A percentile compares a stretch with the other conserved stretches of the same genome.
phyloP scores from a whole-genome alignment of 2,888 invertebrate genomes.

The Scelioninae gen. 1 region DNA sequence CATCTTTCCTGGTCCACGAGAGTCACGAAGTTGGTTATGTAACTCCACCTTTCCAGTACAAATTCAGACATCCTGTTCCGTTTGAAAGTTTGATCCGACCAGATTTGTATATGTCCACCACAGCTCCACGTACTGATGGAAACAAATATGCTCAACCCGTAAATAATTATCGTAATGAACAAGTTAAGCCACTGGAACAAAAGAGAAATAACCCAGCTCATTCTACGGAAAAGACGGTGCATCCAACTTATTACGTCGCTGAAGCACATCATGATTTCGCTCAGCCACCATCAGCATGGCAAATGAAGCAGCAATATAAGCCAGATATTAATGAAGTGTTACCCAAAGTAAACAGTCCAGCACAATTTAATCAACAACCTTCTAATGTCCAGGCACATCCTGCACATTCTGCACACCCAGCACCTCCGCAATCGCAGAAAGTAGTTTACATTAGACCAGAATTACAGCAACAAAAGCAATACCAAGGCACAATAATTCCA shows the following conservation, averaged over 20 bases:
- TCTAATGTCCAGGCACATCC: constrained; percentile 69
- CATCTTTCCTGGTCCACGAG: constrained; percentile 81
- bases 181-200: constrained; percentile 49
- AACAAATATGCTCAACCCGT: constrained; percentile 72
- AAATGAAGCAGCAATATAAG: constrained; percentile 62
- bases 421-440: constrained; percentile 74
- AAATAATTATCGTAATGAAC: constrained; percentile 59
- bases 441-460: constrained; percentile 76
- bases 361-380: constrained; percentile 77
- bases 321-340: constrained; percentile 78
- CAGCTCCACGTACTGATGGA: constrained; percentile 63
- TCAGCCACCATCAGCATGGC: constrained; percentile 53
- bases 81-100: constrained; percentile 77
- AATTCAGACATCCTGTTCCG: constrained; percentile 78
- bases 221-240: constrained; percentile 60
- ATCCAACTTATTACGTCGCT: constrained; percentile 68
- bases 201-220: constrained; percentile 54
- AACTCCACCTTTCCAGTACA: constrained; percentile 77
- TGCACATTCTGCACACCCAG: constrained; percentile 61
- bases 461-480: constrained; percentile 72
- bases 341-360: constrained; percentile 78
- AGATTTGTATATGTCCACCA: constrained; percentile 73
- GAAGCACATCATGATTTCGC: constrained; percentile 67
- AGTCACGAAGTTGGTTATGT: constrained; percentile 81
- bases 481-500: constrained; percentile 75